Conservation (phyloP, 92 coral and sea anemone genomes). For the Paragorgia papillata region DNA sequence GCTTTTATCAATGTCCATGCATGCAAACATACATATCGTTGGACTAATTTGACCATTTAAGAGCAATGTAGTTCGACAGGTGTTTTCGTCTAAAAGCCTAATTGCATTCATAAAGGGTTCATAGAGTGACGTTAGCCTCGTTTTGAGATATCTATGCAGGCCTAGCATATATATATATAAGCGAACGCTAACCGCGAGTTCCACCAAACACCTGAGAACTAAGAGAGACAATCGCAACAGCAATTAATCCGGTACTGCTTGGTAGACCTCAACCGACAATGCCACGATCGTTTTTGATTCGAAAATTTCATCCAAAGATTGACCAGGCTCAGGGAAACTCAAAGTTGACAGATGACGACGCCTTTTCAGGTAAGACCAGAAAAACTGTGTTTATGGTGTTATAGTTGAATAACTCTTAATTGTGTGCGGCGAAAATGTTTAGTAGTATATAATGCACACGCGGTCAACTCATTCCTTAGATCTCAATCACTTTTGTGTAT, state of each 20-base stretch:
- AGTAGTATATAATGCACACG: no score
- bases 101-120: conserved; percentile 18
- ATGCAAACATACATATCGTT: conserved; percentile 1
- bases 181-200: no score
- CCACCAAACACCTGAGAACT: background rate
- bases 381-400: background rate
- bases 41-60: conserved; percentile 39
- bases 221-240: background rate
- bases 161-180: no score
- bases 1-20: conserved; percentile 19
- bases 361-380: conserved; percentile 2
- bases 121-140: conserved; percentile 31
- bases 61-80: conserved; percentile 22
- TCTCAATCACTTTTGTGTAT: no score
- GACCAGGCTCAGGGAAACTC: conserved; percentile 9
- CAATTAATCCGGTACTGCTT: background rate
- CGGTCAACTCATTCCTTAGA: no score
- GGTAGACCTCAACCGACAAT: background rate
- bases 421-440: no score
- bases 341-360: background rate
- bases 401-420: background rate
- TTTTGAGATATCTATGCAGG: conserved; percentile 3
- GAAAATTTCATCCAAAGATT: conserved; percentile 21
- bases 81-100: conserved; percentile 25
- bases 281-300: conserved; percentile 37